phyloP scores from a whole-genome alignment of 2,888 invertebrate genomes.

The Lepas anatifera region DNA sequence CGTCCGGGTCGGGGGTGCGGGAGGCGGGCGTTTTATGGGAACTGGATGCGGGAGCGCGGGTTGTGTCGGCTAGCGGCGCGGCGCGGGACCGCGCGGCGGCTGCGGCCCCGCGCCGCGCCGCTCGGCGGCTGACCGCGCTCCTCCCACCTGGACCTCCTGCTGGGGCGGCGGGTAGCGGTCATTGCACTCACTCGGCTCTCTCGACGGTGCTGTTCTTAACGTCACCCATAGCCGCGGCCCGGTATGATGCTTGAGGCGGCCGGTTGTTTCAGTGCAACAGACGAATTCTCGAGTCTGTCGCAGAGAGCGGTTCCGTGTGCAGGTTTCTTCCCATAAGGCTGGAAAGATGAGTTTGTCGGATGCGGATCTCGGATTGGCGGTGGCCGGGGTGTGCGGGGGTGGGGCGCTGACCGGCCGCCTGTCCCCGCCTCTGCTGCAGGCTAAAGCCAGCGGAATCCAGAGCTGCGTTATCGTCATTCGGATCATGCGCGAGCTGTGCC shows the following conservation, averaged over 20 bases:
- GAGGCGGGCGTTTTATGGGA: not conserved
- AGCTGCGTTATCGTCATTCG: slow-evolving; percentile 94
- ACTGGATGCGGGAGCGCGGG: slow-evolving; percentile 12
- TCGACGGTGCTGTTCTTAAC: not conserved
- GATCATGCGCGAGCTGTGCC: slow-evolving; percentile 87
- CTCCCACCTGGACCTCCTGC: slow-evolving; percentile 16
- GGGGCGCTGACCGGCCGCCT: no score
- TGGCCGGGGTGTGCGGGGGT: no score
- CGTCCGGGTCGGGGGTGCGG: not conserved
- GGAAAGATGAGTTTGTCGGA: not conserved
- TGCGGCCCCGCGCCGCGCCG: slow-evolving; percentile 7
- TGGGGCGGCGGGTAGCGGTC: no score
- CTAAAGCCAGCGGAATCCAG: slow-evolving; percentile 88
- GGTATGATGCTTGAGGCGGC: not conserved
- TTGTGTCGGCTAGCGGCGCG: slow-evolving; percentile 9
- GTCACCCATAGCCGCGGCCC: not conserved
- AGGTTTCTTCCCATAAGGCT: slow-evolving; percentile 1
- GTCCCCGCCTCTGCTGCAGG: slow-evolving; percentile 43
- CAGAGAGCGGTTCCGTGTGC: slow-evolving; percentile 3
- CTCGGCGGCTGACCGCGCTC: slow-evolving; percentile 10
- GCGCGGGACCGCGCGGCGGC: slow-evolving; percentile 1
- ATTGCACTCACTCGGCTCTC: slow-evolving; percentile 18
- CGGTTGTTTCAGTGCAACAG: no score
- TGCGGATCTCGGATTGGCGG: not conserved
- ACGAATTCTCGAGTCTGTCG: no score